Conservation (phyloP, 2,797 vertebrate genomes). For the Graptemys geographica region DNA sequence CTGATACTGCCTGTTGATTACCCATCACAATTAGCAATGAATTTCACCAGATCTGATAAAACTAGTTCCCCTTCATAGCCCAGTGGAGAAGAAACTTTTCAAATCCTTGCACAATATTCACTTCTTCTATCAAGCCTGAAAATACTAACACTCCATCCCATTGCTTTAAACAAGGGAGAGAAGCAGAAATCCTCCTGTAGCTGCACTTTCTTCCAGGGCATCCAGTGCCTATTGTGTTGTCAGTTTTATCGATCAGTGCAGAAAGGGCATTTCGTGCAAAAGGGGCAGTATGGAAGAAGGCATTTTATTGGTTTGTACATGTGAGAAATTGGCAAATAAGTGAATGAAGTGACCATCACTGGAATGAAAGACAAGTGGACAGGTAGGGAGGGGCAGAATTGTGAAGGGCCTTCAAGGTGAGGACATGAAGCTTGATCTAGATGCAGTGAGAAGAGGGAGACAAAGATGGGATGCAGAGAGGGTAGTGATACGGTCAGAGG, state of each 20-base stretch:
- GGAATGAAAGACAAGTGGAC: conserved; percentile 8
- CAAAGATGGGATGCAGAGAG: neutral
- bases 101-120: conserved; percentile 2
- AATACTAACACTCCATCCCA: neutral
- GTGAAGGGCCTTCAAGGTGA: neutral
- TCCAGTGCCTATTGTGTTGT: neutral
- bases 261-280: conserved; percentile 14
- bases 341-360: neutral
- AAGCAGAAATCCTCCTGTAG: neutral
- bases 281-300: neutral
- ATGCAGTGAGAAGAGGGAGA: neutral
- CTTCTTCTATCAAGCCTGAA: neutral
- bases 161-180: neutral
- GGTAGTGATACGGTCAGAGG: neutral
- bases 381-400: neutral
- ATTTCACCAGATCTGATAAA: conserved; percentile 15
- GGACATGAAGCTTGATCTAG: neutral
- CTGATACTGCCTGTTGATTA: conserved; percentile 15
- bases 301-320: conserved; percentile 19
- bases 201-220: neutral
- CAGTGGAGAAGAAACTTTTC: neutral
- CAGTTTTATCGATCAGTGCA: neutral
- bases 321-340: neutral
- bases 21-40: conserved; percentile 42
- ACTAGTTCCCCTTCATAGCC: neutral